Evolutionary conservation across 2,888 invertebrate species (phyloP).

Genomic region (Oscheius sp.): DNA sequence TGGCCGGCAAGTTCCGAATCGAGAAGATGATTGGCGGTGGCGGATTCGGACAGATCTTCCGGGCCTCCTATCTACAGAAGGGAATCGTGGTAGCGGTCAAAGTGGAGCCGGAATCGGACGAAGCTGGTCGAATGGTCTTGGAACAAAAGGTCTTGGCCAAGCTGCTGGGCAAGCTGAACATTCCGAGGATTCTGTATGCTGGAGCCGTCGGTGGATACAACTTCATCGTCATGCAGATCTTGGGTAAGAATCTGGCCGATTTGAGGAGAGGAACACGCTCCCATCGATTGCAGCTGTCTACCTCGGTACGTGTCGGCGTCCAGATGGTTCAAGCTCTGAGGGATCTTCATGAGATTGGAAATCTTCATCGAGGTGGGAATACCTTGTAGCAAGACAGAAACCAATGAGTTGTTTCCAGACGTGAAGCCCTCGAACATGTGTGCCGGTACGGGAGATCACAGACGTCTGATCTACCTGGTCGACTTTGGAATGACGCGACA

Average conservation of each 20-base stretch:
- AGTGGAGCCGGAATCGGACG: conserved; percentile 16
- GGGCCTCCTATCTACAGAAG: conserved; percentile 16
- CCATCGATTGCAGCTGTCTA: conserved; percentile 5
- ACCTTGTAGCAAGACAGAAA: background rate
- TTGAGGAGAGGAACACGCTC: conserved; percentile 25
- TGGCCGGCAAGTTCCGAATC: conserved; percentile 36
- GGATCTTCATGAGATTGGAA: conserved; percentile 37
- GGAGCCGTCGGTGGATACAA: background rate
- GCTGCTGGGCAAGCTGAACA: conserved; percentile 15
- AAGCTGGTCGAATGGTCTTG: conserved; percentile 29
- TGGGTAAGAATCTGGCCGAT: conserved; percentile 37
- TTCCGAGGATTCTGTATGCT: conserved; percentile 16
- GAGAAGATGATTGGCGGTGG: conserved; percentile 37
- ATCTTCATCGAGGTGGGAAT: conserved; percentile 30
- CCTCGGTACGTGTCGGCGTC: conserved; percentile 35
- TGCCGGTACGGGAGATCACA: conserved; percentile 3
- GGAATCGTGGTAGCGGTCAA: conserved; percentile 19
- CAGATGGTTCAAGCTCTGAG: conserved; percentile 26
- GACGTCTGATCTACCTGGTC: conserved; percentile 31
- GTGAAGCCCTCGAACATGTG: conserved; percentile 44
- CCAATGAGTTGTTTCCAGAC: conserved; percentile 10
- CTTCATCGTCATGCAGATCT: conserved; percentile 34
- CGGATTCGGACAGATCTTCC: conserved; percentile 34
- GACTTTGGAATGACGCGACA: conserved; percentile 40
- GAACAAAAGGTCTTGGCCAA: conserved; percentile 21